Evolutionary conservation across 2,888 invertebrate species (phyloP), one percentile per base, ranked within the genome.

Genomic region (Eupithecia dodoneata): DNA sequence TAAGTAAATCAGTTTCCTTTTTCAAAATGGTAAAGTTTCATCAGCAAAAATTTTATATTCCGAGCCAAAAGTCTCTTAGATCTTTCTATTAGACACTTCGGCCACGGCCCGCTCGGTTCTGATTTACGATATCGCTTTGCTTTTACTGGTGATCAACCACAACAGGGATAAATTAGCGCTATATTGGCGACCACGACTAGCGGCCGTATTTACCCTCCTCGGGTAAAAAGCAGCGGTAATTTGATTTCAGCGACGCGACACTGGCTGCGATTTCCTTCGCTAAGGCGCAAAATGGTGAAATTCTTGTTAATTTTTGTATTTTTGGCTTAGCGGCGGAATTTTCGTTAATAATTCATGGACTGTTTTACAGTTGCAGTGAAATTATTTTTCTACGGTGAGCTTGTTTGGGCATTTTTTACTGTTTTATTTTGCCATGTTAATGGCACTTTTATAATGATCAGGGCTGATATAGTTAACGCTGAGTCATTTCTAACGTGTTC

Each of bases 131-230:
- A 75, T 77, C 52, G 82, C 81, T 72, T 83, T 70, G 71, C 72
- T 72, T 79, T 18, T 0, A 73, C 59, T 86, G 78, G 65, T 45
- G 0, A n/a, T 10, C 45, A 52, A 63, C 55, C 4, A 75, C 73
- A 80, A 76, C 13, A 82, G 81, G 88, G 86, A 90, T 89, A 89
- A 92, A 93, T 91, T 91, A 89, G 91, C 89, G 89, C 89, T 92
- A 91, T 90, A 92, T 91, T 91, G 90, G 90, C 86, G 87, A 87
- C 90, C 90, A 88, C 86, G 88, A 88, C 87, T 87, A 87, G 85
- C 82, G 83, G 87, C 88, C 86, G 83, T 92, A 87, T 92, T 93
- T 91, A 87, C 90, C 82, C 77, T 71, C 63, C 71, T 52, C 30
- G 69, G 67, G 67, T 78, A 77, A 79, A 78, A 79, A 80, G 78